Conservation (phyloP, 92 coral and sea anemone genomes). For the Epizoanthus ramosus region DNA sequence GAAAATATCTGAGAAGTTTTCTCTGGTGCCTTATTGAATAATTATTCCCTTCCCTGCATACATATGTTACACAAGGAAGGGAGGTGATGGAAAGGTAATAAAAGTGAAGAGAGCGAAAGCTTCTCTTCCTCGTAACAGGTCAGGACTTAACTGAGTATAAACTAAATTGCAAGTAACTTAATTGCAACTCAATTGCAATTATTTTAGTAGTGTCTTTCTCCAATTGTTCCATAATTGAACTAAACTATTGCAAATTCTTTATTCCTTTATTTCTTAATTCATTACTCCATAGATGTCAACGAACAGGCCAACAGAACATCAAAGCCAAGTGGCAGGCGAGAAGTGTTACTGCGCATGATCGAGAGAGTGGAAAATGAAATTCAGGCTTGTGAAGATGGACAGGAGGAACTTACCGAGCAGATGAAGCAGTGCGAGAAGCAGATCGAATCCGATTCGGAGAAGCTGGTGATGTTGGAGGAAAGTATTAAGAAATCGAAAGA, state of each 20-base stretch:
- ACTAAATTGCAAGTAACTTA: too few relatives aligned
- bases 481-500: constrained; percentile 64
- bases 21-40: too few relatives aligned
- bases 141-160: too few relatives aligned
- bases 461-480: constrained; percentile 66
- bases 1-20: too few relatives aligned
- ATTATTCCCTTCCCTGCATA: too few relatives aligned
- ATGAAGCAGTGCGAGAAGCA: constrained; percentile 74
- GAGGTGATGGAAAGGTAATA: too few relatives aligned
- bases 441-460: constrained; percentile 66
- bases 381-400: constrained; percentile 62
- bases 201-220: too few relatives aligned
- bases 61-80: too few relatives aligned
- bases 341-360: constrained; percentile 79
- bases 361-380: constrained; percentile 86
- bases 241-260: not conserved
- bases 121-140: too few relatives aligned
- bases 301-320: constrained; percentile 44
- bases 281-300: constrained; percentile 45
- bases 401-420: constrained; percentile 62
- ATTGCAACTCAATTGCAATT: too few relatives aligned
- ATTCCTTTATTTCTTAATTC: not conserved
- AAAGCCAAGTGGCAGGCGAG: constrained; percentile 66
- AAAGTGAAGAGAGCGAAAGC: too few relatives aligned
- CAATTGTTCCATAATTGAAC: too few relatives aligned